Evolutionary conservation across 2,797 vertebrate species (phyloP).

Genomic region (Phaenicophaeus curvirostris): DNA sequence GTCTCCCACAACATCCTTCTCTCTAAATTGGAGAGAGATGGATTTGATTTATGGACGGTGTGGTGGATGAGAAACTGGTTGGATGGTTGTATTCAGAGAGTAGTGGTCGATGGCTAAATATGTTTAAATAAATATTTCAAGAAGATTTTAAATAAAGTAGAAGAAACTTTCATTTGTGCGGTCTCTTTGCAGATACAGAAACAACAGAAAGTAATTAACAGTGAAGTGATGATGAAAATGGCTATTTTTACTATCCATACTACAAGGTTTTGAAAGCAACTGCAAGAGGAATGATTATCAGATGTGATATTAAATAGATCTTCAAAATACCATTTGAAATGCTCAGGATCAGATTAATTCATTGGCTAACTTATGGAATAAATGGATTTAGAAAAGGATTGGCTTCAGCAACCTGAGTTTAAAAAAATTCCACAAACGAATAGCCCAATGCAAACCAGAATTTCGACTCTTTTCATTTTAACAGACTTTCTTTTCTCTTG

Average conservation of each 20-base stretch:
- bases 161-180: neutral
- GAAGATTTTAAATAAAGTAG: neutral
- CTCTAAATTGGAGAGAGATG: no score
- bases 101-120: no score
- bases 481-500: neutral
- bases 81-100: no score
- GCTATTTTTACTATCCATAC: neutral
- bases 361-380: neutral
- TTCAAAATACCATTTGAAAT: neutral
- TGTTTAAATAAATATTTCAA: neutral
- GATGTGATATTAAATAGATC: neutral
- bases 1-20: no score
- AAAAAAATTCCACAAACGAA: neutral
- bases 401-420: neutral
- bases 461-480: neutral
- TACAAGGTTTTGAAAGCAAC: neutral
- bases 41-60: no score
- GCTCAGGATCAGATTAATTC: neutral
- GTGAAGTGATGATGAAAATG: neutral
- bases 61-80: no score
- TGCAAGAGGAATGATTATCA: neutral
- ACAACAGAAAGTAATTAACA: neutral
- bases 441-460: neutral
- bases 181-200: neutral
- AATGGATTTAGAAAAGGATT: neutral